phyloP scores from a whole-genome alignment of 2,888 invertebrate species.

The Anoplius nigerrimus region DNA sequence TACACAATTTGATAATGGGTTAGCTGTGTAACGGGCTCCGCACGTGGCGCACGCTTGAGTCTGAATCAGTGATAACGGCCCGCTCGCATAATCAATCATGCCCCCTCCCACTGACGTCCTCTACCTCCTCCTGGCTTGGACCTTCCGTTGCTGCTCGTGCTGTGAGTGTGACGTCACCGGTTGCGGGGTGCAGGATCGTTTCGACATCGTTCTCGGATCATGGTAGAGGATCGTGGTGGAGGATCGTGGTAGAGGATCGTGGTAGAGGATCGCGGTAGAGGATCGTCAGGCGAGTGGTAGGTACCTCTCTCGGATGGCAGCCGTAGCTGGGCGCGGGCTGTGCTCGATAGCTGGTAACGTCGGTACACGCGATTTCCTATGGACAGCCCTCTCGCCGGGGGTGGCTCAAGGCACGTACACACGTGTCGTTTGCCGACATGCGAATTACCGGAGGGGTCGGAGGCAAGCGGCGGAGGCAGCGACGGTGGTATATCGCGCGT shows the following conservation, averaged over 20 bases:
- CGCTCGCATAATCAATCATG: conserved; percentile 69
- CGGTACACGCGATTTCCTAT: conserved; percentile 1
- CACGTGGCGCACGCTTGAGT: conserved; percentile 48
- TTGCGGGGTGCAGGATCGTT: background rate
- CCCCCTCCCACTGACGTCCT: conserved; percentile 46
- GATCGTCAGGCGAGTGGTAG: conserved; percentile 15
- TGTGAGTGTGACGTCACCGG: background rate
- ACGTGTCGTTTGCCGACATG: conserved; percentile 7
- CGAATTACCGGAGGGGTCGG: conserved; percentile 30
- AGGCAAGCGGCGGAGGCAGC: no score
- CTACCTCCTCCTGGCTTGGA: background rate
- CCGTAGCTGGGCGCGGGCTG: conserved; percentile 1
- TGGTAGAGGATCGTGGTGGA: no score
- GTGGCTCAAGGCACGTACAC: conserved; percentile 5
- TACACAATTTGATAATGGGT: conserved; percentile 71
- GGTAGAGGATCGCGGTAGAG: no score
- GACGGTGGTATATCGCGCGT: conserved; percentile 12
- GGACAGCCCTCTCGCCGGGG: conserved; percentile 2
- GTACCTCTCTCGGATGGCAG: conserved; percentile 18
- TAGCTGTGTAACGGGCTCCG: conserved; percentile 63
- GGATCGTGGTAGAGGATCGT: no score
- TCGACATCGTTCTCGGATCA: no score
- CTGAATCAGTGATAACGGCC: conserved; percentile 66
- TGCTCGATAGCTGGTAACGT: conserved; percentile 9
- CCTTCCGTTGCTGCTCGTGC: background rate